Evolutionary conservation across 2,888 invertebrate species (phyloP), one percentile per base, ranked within the genome.

Genomic region (Opisthograptis luteolata): DNA sequence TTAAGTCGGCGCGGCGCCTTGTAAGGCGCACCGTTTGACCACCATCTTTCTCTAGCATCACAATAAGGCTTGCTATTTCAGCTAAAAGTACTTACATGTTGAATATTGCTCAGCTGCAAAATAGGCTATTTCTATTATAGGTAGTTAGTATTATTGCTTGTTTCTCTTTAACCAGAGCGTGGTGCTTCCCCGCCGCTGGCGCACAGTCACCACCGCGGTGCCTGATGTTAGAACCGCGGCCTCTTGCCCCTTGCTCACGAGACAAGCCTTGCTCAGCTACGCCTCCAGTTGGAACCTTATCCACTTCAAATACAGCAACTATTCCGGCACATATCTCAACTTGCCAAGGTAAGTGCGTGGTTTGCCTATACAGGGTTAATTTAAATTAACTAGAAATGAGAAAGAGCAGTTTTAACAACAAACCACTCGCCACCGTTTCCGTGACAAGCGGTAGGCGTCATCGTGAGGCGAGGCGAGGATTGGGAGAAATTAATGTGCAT

Each of bases 221-320:
- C 85, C 93, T 66, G 83, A 94, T 87, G 90, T 91, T 1, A 74
- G 90, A 46, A 87, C 87, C 1, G 90, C 90, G 0, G 70, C 93
- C 72, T 56, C 87, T 60, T 77, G 93, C 48, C 92, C 92, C 0
- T 73, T 93, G 51, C 88, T 93, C 58, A 93, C 93, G 1, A 83
- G 93, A 10, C 93, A 93, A 65, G 92, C 93, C 0, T 71, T 93
- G 28, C 92, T 93, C 65, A 93, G 95, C 63, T 98, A 98, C 81
- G 95, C 95, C 2, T 94, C 95, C 50, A 95, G 96, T 74, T 97
- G 97, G 95, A 95, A 96, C 86, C 92, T 97, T 56, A 94, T 99
- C 55, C 95, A 96, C 79, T 98, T 96, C 83, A 98, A 98, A 83
- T 98, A 98, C 79, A 94, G 93, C 73, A 94, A 93, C 34, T 99